Evolutionary conservation across 2,888 invertebrate genomes (phyloP).

Genomic region (Cacoxenus indagator): DNA sequence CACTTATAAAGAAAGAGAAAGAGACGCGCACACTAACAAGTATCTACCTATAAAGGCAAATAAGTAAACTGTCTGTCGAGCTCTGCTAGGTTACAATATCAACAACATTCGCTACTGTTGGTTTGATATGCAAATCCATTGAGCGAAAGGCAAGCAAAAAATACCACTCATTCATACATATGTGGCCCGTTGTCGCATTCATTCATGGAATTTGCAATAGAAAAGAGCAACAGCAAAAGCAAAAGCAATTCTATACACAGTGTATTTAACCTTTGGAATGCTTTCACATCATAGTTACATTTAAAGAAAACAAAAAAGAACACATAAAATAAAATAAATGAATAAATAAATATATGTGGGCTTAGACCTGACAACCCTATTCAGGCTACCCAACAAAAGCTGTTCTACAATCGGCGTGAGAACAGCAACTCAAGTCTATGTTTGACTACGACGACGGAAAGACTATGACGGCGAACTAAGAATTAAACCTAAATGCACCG

Average conservation of each 20-base stretch:
- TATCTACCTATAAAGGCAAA: background rate
- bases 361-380: too few species aligned
- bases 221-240: conserved; percentile 27
- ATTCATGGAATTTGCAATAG: conserved; percentile 42
- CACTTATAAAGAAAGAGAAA: background rate
- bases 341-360: background rate
- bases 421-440: too few species aligned
- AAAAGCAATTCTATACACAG: background rate
- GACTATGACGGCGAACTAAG: too few species aligned
- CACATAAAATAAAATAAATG: conserved; percentile 54
- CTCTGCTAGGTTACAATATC: conserved; percentile 16
- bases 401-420: too few species aligned
- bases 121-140: conserved; percentile 37
- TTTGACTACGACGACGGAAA: too few species aligned
- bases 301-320: too few species aligned
- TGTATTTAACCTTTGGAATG: conserved; percentile 28
- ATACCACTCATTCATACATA: background rate
- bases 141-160: conserved; percentile 22
- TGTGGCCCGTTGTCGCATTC: conserved; percentile 30
- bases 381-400: too few species aligned
- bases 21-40: background rate
- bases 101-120: conserved; percentile 7
- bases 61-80: conserved; percentile 9
- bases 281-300: too few species aligned
- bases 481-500: too few species aligned